These are phyloP conservation scores for Drosophila bocki DNA, from an alignment of 1,140 invertebrate species.

Conservation along the genomic window DNA sequence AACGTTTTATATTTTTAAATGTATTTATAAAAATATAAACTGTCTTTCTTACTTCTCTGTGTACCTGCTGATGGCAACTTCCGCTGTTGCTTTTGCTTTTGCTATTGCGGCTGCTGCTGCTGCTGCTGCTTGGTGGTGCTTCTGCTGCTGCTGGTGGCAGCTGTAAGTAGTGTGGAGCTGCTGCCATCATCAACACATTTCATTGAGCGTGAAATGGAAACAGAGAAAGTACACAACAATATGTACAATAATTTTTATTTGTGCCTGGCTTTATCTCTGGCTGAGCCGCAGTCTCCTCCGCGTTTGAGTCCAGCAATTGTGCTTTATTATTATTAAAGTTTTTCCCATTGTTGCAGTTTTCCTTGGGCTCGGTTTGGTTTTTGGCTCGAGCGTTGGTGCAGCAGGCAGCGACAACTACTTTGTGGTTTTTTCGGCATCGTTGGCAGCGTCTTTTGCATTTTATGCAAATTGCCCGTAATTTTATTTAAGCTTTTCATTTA, in stretches of 20 bases:
- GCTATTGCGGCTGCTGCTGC: conserved; percentile 17
- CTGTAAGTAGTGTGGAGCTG: conserved; percentile 37
- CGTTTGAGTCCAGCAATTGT: conserved; percentile 46
- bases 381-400: conserved; percentile 34
- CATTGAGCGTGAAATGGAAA: conserved; percentile 85
- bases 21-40: neutral
- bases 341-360: conserved; percentile 77
- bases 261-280: conserved; percentile 51
- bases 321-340: conserved; percentile 66
- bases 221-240: conserved; percentile 76
- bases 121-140: conserved; percentile 14
- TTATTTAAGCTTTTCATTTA: conserved; percentile 77
- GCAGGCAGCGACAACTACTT: conserved; percentile 49
- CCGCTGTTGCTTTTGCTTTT: conserved; percentile 59
- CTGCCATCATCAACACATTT: conserved; percentile 81
- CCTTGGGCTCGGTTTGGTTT: conserved; percentile 35
- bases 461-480: conserved; percentile 77
- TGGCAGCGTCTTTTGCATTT: conserved; percentile 54
- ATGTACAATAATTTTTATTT: conserved; percentile 75
- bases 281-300: conserved; percentile 43
- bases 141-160: conserved; percentile 21
- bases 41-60: conserved; percentile 33
- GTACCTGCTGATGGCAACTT: conserved; percentile 70
- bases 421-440: conserved; percentile 63
- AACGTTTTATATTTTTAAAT: neutral